These are phyloP conservation scores for Tachyglossus aculeatus DNA, from an alignment of 2,797 vertebrate species.

Conservation along the genomic window DNA sequence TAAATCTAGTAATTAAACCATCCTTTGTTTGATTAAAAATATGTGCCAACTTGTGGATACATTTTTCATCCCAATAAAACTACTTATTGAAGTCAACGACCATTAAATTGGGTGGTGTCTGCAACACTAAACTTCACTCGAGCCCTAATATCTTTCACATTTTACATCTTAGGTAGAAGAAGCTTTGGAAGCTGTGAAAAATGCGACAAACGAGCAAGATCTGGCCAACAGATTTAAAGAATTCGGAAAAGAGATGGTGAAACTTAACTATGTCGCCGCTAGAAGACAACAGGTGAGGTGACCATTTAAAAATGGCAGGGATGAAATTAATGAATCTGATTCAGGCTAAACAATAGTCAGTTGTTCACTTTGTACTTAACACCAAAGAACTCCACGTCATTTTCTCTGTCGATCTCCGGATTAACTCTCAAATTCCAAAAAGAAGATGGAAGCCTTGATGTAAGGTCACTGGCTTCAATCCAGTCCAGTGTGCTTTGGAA, in stretches of 20 bases:
- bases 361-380: no score
- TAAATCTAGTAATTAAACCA: background rate
- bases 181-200: conserved; percentile 93
- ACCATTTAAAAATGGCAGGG: background rate
- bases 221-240: conserved; percentile 97
- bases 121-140: background rate
- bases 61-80: background rate
- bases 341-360: no score
- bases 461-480: background rate
- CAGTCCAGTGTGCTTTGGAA: background rate
- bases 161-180: conserved; percentile 86
- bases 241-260: conserved; percentile 99
- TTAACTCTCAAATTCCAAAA: no score
- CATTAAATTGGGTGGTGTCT: background rate
- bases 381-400: no score
- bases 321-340: no score
- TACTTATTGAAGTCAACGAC: background rate
- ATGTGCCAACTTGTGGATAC: background rate
- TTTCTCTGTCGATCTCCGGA: no score
- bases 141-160: background rate
- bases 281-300: conserved; percentile 91
- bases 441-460: no score
- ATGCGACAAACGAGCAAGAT: conserved; percentile 96
- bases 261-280: conserved; percentile 96
- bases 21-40: background rate